Conservation (phyloP, 2,797 vertebrate species). For the Tragelaphus oryx region DNA sequence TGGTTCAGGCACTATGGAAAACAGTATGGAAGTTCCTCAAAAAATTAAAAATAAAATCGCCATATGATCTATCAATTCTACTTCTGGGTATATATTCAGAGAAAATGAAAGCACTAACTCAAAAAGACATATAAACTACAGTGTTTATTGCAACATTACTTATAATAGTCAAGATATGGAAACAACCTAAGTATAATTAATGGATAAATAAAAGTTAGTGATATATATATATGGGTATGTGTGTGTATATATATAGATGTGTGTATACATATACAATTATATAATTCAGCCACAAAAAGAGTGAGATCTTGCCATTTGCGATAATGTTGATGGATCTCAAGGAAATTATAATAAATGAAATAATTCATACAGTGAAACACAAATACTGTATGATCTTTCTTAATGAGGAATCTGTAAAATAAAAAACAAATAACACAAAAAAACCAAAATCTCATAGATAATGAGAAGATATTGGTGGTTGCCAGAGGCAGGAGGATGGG, state of each 20-base stretch:
- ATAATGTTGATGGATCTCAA: not conserved
- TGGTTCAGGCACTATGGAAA: not conserved
- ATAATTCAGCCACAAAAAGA: not conserved
- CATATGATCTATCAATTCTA: not conserved
- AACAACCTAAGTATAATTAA: not conserved
- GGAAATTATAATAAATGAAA: not conserved
- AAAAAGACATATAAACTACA: not conserved
- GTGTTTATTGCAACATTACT: not conserved
- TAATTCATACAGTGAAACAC: not conserved
- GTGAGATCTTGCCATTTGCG: not conserved
- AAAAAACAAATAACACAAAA: not conserved
- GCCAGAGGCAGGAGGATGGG: not conserved
- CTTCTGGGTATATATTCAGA: not conserved
- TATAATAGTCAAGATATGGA: not conserved
- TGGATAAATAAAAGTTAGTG: not conserved
- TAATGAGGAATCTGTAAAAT: not conserved
- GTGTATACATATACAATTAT: not conserved
- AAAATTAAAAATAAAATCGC: not conserved
- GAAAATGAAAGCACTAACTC: not conserved
- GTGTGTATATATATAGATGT: not conserved
- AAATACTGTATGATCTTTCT: not conserved
- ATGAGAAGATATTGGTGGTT: not conserved
- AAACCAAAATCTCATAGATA: not conserved
- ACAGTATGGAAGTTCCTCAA: not conserved
- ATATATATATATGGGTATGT: accelerated